Evolutionary conservation across 2,888 invertebrate genomes (phyloP), one percentile per base, ranked within the genome.

Genomic region (Orchesellides sinensis): DNA sequence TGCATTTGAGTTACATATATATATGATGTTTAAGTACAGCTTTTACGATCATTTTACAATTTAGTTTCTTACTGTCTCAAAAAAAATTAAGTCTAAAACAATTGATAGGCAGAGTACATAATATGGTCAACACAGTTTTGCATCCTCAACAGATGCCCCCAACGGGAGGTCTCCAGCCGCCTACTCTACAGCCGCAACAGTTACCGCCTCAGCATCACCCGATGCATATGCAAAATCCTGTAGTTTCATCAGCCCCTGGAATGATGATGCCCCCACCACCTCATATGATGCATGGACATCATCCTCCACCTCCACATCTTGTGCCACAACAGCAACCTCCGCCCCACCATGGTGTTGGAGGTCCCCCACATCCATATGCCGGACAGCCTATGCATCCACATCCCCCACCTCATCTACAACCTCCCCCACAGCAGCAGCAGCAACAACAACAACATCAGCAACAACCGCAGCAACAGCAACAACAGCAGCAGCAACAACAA

Each of bases 131-230:
- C n/a, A n/a, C n/a, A n/a, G 85, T 87, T 61, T 85, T 87, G 45
- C 86, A 84, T 78, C 85, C 87, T 10, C 80, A 70, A 70, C 87
- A 86, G 74, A 84, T 84, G 74, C 79, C 84, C 61, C 84, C 84
- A 65, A 90, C 90, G 89, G 90, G 90, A 89, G 90, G 89, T 89
- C 90, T 89, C 89, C 90, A 89, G 89, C 90, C 90, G 89, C 90
- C 90, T 69, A 88, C 87, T 89, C 90, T 87, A 80, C 89, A 86
- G 65, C 89, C 87, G 75, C 88, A 88, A 84, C 88, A 88, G 68
- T 84, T 88, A 88, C 89, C 88, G 49, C 88, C 88, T 89, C 84
- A 72, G 54, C 89, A 86, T 87, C 84, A 77, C 73, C 86, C 86
- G 70, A 88, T 88, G 84, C 89, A 89, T 70, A 84, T 81, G 77